Evolutionary conservation across 2,888 invertebrate species (phyloP), one percentile per base, ranked within the genome.

Genomic region (Stenotaenia linearis): DNA sequence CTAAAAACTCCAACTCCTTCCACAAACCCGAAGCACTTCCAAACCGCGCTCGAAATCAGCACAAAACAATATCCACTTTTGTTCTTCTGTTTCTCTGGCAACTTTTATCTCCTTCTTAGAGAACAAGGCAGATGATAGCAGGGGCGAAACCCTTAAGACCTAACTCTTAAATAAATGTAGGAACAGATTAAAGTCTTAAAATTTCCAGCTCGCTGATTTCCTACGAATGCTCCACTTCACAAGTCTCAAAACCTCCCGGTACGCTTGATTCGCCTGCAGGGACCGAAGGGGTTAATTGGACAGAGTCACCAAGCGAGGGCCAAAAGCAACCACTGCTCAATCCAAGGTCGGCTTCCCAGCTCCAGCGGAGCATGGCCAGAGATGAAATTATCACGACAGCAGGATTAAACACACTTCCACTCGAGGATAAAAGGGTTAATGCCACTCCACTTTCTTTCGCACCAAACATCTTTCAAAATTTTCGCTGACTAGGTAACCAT

Each of bases 141-240:
- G 18, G 56, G 23, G 21, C 56, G 56, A 56, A 56, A 56, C 56
- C 56, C 56, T 56, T 56, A 56, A 56, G 56, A 56, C 56, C 56
- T 56, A 56, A 56, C 56, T 21, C 56, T 56, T 56, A 56, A 56
- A 56, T 56, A 56, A 56, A 56, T 56, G 56, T 56, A 56, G 56
- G 56, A 56, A 56, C 56, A 56, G 56, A 56, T 56, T 56, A 56
- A 56, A 56, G 56, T 56, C 56, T 56, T 56, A 56, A 56, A 56
- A 56, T 18, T 56, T 56, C 56, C 56, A 56, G 21, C 56, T 56
- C 56, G 56, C 56, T 56, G 56, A 56, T 56, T 56, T 56, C 56
- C 56, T 56, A 56, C 56, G 21, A 56, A 56, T 56, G 56, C 56
- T 56, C 56, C 56, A 56, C 56, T 56, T 56, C 56, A 56, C 56